These are phyloP conservation scores for Drosophila pseudoobscura DNA, from an alignment of 1,140 invertebrate species.

Conservation along the genomic window DNA sequence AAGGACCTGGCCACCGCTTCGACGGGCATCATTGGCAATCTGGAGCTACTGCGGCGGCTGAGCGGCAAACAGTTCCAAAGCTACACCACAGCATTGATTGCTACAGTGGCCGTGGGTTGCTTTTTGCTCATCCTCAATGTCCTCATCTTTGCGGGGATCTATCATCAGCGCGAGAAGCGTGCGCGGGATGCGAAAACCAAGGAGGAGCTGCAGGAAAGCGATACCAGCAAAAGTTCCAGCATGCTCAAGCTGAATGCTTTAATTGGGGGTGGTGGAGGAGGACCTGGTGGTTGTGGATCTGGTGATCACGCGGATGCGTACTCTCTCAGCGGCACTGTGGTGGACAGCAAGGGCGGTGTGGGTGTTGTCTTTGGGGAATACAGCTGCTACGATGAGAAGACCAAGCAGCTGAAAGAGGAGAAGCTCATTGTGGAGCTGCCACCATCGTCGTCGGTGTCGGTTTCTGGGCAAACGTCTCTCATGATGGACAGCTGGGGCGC, in stretches of 20 bases:
- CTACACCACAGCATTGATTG: constrained; percentile 94
- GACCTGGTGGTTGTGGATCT: constrained; percentile 25
- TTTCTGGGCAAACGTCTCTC: constrained; percentile 69
- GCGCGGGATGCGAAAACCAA: constrained; percentile 87
- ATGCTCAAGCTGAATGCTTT: constrained; percentile 72
- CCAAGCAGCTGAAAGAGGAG: constrained; percentile 85
- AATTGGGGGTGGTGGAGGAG: constrained; percentile 29
- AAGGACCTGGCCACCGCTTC: constrained; percentile 78
- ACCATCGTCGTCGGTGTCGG: constrained; percentile 66
- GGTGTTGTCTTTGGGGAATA: constrained; percentile 85
- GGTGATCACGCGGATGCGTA: constrained; percentile 50
- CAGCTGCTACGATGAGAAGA: constrained; percentile 87
- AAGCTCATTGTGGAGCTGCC: constrained; percentile 87
- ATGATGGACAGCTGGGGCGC: constrained; percentile 75
- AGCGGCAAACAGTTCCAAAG: constrained; percentile 92
- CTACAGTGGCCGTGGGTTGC: constrained; percentile 96
- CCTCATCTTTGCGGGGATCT: constrained; percentile 96
- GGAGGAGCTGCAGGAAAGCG: constrained; percentile 88
- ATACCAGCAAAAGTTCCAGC: constrained; percentile 83
- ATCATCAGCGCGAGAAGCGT: constrained; percentile 92
- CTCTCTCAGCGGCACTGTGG: constrained; percentile 58
- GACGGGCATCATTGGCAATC: constrained; percentile 76
- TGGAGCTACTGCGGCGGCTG: constrained; percentile 86
- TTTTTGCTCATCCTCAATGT: constrained; percentile 95
- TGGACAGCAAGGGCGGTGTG: constrained; percentile 64